Conservation (phyloP, 1,140 invertebrate genomes). For the Scaptomyza graminum region DNA sequence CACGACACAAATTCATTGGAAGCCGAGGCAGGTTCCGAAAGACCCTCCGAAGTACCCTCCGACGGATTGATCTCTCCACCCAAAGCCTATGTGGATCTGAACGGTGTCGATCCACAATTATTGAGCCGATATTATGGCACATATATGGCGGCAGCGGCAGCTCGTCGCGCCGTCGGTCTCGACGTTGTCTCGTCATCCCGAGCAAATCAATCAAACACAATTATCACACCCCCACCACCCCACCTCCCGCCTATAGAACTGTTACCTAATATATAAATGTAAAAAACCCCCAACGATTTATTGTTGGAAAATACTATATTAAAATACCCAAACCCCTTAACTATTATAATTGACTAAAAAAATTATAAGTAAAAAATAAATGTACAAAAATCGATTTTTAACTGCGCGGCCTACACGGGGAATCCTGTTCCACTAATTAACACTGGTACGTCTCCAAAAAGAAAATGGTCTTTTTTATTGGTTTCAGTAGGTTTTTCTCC, state of each 20-base stretch:
- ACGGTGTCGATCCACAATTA: conserved; percentile 63
- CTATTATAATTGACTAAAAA: no score
- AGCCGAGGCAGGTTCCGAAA: conserved; percentile 12
- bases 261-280: conserved; percentile 38
- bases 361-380: no score
- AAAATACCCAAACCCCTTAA: no score
- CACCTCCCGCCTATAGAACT: conserved; percentile 50
- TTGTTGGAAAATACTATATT: no score
- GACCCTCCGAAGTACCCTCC: no score
- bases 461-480: no score
- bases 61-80: not conserved
- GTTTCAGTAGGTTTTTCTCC: no score
- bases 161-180: conserved; percentile 47
- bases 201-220: conserved; percentile 11
- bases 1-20: conserved; percentile 67
- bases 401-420: no score
- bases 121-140: conserved; percentile 72
- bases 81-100: conserved; percentile 46
- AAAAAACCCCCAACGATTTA: no score
- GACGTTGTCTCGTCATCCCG: conserved; percentile 41
- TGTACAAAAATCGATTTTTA: no score
- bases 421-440: no score
- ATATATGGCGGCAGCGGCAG: conserved; percentile 74
- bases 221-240: conserved; percentile 24
- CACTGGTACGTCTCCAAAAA: no score